Conservation (phyloP, 2,888 invertebrate genomes). For the Polymixis flavicincta region DNA sequence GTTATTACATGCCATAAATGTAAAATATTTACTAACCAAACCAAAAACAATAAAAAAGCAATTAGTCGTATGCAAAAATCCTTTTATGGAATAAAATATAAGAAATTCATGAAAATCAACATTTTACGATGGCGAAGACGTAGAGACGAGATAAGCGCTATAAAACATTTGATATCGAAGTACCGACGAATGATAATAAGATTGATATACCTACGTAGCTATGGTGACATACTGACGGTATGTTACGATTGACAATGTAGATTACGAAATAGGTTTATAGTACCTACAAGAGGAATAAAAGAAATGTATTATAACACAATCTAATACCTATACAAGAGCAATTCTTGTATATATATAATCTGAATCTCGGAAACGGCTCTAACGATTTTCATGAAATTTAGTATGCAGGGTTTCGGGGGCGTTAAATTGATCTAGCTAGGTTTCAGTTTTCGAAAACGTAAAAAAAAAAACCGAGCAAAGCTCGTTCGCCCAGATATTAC, state of each 20-base stretch:
- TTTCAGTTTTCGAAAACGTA: too few species aligned
- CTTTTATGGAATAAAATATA: constrained; percentile 8
- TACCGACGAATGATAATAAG: constrained; percentile 53
- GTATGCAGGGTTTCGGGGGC: too few species aligned
- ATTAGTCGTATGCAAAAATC: constrained; percentile 40
- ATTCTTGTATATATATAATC: too few species aligned
- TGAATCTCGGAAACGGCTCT: too few species aligned
- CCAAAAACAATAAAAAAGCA: constrained; percentile 29
- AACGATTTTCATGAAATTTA: too few species aligned
- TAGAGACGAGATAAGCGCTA: constrained; percentile 45
- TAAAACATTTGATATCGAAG: constrained; percentile 63
- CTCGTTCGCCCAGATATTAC: too few species aligned
- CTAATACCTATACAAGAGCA: neutral
- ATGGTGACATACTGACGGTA: constrained; percentile 43
- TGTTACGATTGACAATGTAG: constrained; percentile 40
- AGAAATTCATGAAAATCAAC: constrained; percentile 53
- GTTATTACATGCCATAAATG: neutral
- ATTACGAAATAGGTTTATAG: constrained; percentile 47
- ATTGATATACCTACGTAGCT: constrained; percentile 40
- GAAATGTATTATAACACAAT: too few species aligned
- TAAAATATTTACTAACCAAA: constrained; percentile 3
- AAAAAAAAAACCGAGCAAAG: too few species aligned
- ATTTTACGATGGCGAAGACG: constrained; percentile 46
- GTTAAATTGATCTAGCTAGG: too few species aligned
- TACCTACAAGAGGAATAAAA: neutral